Conservation (phyloP, 2,797 vertebrate genomes). For the Zalophus californianus region DNA sequence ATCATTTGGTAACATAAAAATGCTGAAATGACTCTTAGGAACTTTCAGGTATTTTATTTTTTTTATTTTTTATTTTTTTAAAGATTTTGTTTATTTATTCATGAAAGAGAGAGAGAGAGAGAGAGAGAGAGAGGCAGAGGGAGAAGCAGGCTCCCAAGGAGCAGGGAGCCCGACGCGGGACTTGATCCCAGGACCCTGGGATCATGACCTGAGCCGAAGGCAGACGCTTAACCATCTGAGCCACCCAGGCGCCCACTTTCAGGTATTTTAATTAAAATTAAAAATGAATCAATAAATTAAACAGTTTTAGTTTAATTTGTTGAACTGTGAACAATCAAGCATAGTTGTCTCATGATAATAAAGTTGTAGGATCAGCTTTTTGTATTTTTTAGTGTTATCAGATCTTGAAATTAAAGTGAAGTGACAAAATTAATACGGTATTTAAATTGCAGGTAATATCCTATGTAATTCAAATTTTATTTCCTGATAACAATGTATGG, state of each 20-base stretch:
- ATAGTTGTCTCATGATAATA: background rate
- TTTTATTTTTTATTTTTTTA: no score
- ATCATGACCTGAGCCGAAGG: no score
- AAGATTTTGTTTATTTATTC: no score
- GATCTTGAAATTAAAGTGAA: background rate
- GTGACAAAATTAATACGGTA: slow-evolving; percentile 4
- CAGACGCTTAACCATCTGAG: no score
- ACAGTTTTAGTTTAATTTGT: no score
- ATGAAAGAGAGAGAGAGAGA: no score
- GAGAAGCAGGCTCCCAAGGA: no score
- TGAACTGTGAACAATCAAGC: background rate
- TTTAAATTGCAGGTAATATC: background rate
- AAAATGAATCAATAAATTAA: slow-evolving; percentile 16
- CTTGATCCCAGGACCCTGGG: no score
- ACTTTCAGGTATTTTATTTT: background rate
- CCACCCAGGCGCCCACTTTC: background rate
- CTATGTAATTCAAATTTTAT: slow-evolving; percentile 3
- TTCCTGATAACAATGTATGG: background rate
- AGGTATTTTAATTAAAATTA: slow-evolving; percentile 29
- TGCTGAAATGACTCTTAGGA: background rate
- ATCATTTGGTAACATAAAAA: slow-evolving; percentile 20
- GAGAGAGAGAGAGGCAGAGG: no score
- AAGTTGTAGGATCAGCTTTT: background rate
- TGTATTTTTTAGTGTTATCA: background rate
- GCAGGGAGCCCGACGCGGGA: no score